Evolutionary conservation across 1,140 invertebrate genomes (phyloP).

Genomic region (Zaprionus taronus): DNA sequence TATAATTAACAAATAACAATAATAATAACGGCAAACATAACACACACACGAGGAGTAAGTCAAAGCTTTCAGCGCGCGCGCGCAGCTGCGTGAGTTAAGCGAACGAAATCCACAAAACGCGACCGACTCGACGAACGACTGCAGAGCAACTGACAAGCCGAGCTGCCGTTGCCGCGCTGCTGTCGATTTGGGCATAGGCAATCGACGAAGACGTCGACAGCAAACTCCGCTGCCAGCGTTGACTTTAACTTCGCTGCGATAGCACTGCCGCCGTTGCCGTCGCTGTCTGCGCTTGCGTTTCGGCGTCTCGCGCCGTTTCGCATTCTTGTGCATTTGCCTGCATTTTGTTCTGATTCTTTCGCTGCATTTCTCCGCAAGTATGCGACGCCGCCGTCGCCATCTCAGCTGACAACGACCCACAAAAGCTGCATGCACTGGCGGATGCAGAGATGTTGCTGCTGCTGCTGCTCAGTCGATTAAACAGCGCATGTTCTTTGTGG

Average conservation of each 20-base stretch:
- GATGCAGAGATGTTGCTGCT: conserved; percentile 30
- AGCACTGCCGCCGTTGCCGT: neutral
- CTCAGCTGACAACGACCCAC: conserved; percentile 57
- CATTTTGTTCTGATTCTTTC: conserved; percentile 76
- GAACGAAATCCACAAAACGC: conserved; percentile 29
- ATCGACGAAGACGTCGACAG: conserved; percentile 1
- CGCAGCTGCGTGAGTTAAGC: conserved; percentile 20
- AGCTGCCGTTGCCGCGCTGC: conserved; percentile 12
- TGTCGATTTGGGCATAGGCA: conserved; percentile 21
- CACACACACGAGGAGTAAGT: conserved; percentile 3
- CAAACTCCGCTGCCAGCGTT: conserved; percentile 12
- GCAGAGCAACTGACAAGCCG: conserved; percentile 62
- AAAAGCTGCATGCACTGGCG: conserved; percentile 51
- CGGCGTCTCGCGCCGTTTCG: conserved; percentile 44
- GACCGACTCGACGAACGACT: conserved; percentile 55
- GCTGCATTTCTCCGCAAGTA: conserved; percentile 73
- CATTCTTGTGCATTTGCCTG: conserved; percentile 77
- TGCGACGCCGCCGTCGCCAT: conserved; percentile 29
- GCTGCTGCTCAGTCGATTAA: conserved; percentile 42
- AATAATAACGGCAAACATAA: conserved; percentile 24
- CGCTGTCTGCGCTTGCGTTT: conserved; percentile 28
- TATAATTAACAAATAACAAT: conserved; percentile 28
- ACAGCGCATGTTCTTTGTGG: conserved; percentile 59
- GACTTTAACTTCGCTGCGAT: conserved; percentile 7
- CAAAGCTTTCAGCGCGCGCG: conserved; percentile 38